These are phyloP conservation scores for Nyctibius grandis DNA, from an alignment of 2,797 vertebrate species.

Conservation along the genomic window DNA sequence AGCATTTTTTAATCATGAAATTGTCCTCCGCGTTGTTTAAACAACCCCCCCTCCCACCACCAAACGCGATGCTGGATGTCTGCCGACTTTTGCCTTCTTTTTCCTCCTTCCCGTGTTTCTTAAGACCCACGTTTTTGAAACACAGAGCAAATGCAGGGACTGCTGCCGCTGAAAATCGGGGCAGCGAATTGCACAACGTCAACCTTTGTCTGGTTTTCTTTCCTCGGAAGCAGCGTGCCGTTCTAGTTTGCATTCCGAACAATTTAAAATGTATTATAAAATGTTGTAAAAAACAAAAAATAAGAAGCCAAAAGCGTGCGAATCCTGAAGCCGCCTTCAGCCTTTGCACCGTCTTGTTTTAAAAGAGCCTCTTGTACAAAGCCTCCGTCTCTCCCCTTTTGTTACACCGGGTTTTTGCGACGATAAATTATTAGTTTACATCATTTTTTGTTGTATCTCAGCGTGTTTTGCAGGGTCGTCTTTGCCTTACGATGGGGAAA, in stretches of 20 bases:
- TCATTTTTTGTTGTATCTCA: conserved; percentile 55
- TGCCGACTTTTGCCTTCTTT: conserved; percentile 79
- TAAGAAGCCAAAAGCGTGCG: conserved; percentile 67
- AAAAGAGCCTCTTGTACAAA: conserved; percentile 49
- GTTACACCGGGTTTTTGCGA: conserved; percentile 48
- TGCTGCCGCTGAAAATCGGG: conserved; percentile 85
- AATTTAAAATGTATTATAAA: no score
- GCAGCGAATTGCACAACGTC: conserved; percentile 89
- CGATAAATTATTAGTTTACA: conserved; percentile 71
- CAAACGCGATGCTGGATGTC: conserved; percentile 76
- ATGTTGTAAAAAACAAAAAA: no score
- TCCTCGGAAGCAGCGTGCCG: no score
- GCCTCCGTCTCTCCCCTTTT: conserved; percentile 36
- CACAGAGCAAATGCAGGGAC: conserved; percentile 85
- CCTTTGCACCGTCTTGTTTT: conserved; percentile 64
- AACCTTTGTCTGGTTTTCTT: conserved; percentile 36
- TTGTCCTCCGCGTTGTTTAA: conserved; percentile 65
- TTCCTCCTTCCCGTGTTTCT: conserved; percentile 70
- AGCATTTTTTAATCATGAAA: conserved; percentile 76
- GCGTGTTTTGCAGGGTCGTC: conserved; percentile 65
- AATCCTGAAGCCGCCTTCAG: conserved; percentile 64
- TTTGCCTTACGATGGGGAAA: conserved; percentile 59
- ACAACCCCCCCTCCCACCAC: no score
- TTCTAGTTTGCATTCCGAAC: neutral
- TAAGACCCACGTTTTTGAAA: conserved; percentile 71